A percentile compares a stretch with the other conserved stretches of the same genome.
phyloP scores from a whole-genome alignment of 2,113 vertebrate genomes.

The Eubucco bourcierii region DNA sequence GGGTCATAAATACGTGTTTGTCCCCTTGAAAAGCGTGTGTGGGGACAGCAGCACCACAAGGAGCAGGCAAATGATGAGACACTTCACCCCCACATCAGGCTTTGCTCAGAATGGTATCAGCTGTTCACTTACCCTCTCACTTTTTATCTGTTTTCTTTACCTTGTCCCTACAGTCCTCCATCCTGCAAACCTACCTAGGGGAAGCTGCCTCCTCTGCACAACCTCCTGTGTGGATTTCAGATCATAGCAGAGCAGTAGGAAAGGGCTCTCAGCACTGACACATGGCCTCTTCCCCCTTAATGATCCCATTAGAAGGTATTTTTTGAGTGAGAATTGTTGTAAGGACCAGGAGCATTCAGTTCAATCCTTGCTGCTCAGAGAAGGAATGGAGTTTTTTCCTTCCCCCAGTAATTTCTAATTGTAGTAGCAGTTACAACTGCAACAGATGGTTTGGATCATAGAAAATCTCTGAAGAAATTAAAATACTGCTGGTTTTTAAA shows the following conservation, averaged over 20 bases:
- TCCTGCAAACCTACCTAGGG: neutral
- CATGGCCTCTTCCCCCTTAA: rapidly evolving
- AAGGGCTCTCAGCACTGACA: neutral
- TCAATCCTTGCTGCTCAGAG: neutral
- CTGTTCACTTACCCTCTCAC: neutral
- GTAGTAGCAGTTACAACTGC: neutral
- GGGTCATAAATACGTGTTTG: neutral
- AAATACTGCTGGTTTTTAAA: neutral
- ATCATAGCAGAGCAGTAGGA: neutral
- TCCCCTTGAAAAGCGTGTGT: neutral
- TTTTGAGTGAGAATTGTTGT: neutral
- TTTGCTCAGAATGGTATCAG: rapidly evolving
- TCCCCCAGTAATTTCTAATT: neutral
- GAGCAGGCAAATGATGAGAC: rapidly evolving
- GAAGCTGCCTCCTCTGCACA: neutral
- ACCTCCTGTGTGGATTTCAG: neutral
- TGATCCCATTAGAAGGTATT: neutral
- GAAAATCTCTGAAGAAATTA: neutral
- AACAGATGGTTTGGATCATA: neutral
- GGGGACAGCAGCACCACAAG: neutral
- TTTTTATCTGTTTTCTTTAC: neutral
- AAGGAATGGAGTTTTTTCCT: neutral
- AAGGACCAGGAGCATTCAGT: neutral
- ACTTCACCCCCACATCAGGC: neutral
- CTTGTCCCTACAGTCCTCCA: neutral